phyloP scores from a whole-genome alignment of 2,113 vertebrate species.

The Anguilla japonica region DNA sequence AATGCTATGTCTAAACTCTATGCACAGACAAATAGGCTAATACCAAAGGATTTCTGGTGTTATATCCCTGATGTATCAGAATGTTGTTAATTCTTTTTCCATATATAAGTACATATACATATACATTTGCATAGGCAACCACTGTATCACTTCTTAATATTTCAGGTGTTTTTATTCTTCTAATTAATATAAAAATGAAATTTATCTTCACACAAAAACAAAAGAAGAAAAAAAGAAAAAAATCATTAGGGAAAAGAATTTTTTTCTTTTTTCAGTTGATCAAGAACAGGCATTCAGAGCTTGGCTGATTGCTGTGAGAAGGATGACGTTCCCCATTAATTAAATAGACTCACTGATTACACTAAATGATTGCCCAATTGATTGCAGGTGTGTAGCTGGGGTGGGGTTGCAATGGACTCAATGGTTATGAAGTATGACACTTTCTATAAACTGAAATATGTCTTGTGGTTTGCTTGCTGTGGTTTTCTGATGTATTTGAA shows the following conservation, averaged over 20 bases:
- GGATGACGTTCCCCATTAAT: not conserved
- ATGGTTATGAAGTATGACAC: not conserved
- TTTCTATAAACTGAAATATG: not conserved
- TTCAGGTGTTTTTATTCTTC: not conserved
- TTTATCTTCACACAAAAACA: too few species aligned
- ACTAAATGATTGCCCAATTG: not conserved
- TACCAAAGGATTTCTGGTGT: not conserved
- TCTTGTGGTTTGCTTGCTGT: not conserved
- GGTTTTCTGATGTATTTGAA: not conserved
- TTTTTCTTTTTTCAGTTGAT: not conserved
- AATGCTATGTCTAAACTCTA: not conserved
- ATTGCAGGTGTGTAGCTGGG: not conserved
- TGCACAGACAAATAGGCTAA: not conserved
- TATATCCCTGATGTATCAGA: not conserved
- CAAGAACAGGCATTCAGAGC: not conserved
- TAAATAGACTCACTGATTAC: not conserved
- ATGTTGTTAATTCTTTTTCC: not conserved
- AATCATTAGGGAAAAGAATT: not conserved
- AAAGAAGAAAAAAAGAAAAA: too few species aligned
- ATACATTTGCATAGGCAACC: not conserved
- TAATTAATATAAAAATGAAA: not conserved
- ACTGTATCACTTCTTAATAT: not conserved
- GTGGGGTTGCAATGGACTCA: not conserved
- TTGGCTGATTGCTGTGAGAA: not conserved
- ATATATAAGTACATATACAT: not conserved